Percentiles rank a stretch among this genome's conserved stretches.
Evolutionary conservation across 2,888 invertebrate species (phyloP).

Genomic region (Sepioteuthis lessoniana): DNA sequence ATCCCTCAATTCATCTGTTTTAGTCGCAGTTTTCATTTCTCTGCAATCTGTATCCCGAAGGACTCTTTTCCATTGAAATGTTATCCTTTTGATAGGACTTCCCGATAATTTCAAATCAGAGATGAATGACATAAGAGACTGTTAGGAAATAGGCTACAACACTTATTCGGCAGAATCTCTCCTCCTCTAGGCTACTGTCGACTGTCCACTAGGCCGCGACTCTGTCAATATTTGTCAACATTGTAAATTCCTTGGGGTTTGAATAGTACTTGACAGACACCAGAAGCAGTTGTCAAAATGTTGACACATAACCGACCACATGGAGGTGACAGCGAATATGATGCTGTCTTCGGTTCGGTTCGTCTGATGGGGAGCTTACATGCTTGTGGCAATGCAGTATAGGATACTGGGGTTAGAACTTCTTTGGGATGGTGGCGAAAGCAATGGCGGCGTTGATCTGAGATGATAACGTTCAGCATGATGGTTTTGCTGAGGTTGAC

Average conservation of each 20-base stretch:
- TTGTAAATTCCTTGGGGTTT: neutral
- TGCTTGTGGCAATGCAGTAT: no score
- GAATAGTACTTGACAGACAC: neutral
- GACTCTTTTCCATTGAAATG: no score
- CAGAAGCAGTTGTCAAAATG: neutral
- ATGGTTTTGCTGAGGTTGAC: neutral
- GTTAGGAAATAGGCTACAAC: no score
- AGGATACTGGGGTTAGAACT: no score
- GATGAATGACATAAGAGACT: no score
- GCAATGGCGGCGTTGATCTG: no score
- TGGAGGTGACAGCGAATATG: neutral
- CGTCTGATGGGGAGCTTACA: no score
- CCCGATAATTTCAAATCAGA: no score
- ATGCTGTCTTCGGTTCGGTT: neutral
- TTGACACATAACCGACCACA: neutral
- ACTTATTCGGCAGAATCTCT: neutral
- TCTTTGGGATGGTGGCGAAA: no score
- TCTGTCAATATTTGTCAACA: conserved; percentile 33
- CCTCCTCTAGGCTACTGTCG: neutral
- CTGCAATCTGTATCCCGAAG: neutral
- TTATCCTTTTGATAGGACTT: no score
- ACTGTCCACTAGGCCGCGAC: neutral
- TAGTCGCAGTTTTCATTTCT: neutral
- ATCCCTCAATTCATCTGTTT: neutral
- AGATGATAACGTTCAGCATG: neutral